Base-by-base conservation (phyloP, 30 jellyfish, hydroid and myxozoan genomes). In the Turritopsis rubra region DNA sequence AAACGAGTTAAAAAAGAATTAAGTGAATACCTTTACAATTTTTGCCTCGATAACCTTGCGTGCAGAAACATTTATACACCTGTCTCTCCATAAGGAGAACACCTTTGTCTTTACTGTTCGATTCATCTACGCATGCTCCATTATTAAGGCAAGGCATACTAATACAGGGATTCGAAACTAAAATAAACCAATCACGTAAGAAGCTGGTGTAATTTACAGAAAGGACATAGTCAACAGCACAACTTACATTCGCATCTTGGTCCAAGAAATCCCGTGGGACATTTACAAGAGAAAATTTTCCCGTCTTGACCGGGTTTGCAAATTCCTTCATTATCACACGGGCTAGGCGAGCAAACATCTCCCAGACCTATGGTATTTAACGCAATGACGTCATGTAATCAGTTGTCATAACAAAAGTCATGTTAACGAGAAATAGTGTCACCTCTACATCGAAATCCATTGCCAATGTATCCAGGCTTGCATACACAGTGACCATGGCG, bases 231-330 rank as follows among this genome's bases (percentile, higher is more conserved):
- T 22, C 7, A 7, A 22, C 19, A n/a, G 17, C 79, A 29, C 21
- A 27, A 86, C 95, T 30, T 79, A 90, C 97, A 90, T 86, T 90
- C 97, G 71, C 97, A 90, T 79, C 97, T 53, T 23, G 85, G 29
- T 22, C 97, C 97, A 1, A 83, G 65, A 86, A 75, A 90, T 52
- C 97, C 97, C 8, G 31, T 65, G 83, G 84, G 84, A 89, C 97
- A 90, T 28, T 86, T 88, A 68, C 97, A 90, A 3, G 87, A 23
- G 81, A 90, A 90, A 74, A 90, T 84, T 52, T 90, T 90, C 13
- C 97, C 97, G 66, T 90, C 97, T 65, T 85, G 93, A 1, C 97
- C 97, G 7, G 92, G 93, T 1, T 75, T 76, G 70, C 97, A 90
- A 30, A 41, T 73, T 22, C 97, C 97, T 21, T 72, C 88, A 31